phyloP scores from a whole-genome alignment of 2,797 vertebrate genomes.

The Anguilla marmorata region DNA sequence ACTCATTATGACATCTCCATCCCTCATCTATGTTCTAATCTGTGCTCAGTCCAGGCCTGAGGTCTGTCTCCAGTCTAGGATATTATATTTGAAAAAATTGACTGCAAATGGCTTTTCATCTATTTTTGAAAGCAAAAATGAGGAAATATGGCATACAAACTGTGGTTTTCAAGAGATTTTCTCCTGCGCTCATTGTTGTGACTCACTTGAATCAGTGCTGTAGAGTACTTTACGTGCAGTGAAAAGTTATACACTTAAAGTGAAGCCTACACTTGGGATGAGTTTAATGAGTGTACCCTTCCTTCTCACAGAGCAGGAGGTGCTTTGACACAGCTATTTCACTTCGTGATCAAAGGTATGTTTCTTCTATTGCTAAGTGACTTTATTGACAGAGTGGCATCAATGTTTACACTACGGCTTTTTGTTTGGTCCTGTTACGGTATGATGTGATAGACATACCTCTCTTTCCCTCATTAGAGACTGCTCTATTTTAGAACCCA shows the following conservation, averaged over 20 bases:
- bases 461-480: not conserved
- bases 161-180: not conserved
- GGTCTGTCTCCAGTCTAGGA: not conserved
- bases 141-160: not conserved
- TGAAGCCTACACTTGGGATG: not conserved
- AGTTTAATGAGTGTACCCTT: not conserved
- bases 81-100: not conserved
- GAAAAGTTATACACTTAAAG: not conserved
- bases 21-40: conserved; percentile 30
- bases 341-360: not conserved
- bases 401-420: not conserved
- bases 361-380: not conserved
- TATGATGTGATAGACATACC: not conserved
- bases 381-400: not conserved
- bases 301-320: not conserved
- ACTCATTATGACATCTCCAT: conserved; percentile 60
- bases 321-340: not conserved
- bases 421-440: not conserved
- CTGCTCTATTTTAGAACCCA: not conserved
- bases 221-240: not conserved
- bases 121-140: not conserved
- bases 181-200: not conserved
- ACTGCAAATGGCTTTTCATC: conserved; percentile 12
- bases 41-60: not conserved
- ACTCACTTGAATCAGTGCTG: not conserved